A percentile compares a stretch with the other conserved stretches of the same genome.
Evolutionary conservation across 2,888 invertebrate species (phyloP).

Genomic region (Agrochola lychnidis): DNA sequence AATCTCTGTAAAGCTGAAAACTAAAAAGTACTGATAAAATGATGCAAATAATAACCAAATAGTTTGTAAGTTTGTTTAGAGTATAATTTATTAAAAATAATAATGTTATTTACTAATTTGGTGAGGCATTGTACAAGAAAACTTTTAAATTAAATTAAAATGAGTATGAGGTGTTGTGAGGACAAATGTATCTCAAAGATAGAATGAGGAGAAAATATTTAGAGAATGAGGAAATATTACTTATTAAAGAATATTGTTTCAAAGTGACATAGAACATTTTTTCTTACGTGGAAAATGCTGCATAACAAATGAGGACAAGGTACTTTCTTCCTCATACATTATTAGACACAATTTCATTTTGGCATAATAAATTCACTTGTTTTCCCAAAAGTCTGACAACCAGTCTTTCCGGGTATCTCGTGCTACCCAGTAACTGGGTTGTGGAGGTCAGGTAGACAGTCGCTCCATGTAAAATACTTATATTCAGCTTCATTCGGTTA

Average conservation of each 20-base stretch:
- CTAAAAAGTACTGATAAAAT: constrained; percentile 54
- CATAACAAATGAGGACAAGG: background rate
- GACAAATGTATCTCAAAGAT: background rate
- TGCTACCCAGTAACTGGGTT: background rate
- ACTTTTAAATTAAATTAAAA: background rate
- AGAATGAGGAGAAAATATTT: background rate
- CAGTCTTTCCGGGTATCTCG: background rate
- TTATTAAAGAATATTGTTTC: background rate
- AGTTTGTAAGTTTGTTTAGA: constrained; percentile 60
- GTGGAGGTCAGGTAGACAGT: background rate
- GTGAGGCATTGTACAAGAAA: constrained; percentile 47
- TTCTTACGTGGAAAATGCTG: background rate
- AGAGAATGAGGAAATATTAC: background rate
- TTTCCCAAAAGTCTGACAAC: background rate
- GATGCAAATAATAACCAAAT: constrained; percentile 82
- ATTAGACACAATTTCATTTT: background rate
- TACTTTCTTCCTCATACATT: background rate
- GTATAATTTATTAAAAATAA: constrained; percentile 12
- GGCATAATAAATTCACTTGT: background rate
- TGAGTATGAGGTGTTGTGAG: background rate
- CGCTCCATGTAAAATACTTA: too few relatives aligned
- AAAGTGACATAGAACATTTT: background rate
- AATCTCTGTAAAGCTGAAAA: constrained; percentile 52
- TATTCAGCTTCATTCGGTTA: background rate
- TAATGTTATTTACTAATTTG: constrained; percentile 28